Percentiles rank a stretch among this genome's conserved stretches.
Evolutionary conservation across 2,797 vertebrate species (phyloP).

Genomic region (Syncerus caffer): DNA sequence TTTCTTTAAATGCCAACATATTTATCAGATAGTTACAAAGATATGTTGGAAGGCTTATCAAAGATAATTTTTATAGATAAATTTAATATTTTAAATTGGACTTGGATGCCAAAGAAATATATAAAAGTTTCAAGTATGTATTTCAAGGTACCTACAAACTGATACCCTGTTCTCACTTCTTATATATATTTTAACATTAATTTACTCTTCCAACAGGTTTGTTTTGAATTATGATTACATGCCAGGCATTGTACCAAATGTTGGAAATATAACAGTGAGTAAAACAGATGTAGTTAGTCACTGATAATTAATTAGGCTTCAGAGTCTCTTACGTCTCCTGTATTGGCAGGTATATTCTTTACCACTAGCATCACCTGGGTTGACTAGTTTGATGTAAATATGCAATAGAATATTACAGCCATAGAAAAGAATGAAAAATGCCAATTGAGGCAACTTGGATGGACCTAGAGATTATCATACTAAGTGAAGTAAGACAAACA

Average conservation of each 20-base stretch:
- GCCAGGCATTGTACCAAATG: background rate
- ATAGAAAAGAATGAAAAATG: background rate
- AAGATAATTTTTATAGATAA: background rate
- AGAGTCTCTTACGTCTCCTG: background rate
- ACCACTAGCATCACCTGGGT: background rate
- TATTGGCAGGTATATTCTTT: background rate
- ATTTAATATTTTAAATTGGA: background rate
- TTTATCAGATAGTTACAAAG: background rate
- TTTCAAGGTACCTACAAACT: background rate
- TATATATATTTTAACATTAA: background rate
- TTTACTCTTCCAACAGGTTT: background rate
- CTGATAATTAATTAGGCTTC: background rate
- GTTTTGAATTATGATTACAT: background rate
- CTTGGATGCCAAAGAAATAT: background rate
- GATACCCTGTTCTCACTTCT: background rate
- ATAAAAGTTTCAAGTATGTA: background rate
- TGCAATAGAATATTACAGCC: background rate
- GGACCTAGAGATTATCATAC: background rate
- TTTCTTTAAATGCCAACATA: background rate
- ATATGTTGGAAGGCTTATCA: background rate
- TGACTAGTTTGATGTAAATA: background rate
- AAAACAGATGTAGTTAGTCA: background rate
- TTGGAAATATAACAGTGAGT: background rate
- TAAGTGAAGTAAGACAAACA: background rate
- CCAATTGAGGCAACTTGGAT: background rate